Evolutionary conservation across 1,140 invertebrate species (phyloP).

Genomic region (Brachystomella parvula): DNA sequence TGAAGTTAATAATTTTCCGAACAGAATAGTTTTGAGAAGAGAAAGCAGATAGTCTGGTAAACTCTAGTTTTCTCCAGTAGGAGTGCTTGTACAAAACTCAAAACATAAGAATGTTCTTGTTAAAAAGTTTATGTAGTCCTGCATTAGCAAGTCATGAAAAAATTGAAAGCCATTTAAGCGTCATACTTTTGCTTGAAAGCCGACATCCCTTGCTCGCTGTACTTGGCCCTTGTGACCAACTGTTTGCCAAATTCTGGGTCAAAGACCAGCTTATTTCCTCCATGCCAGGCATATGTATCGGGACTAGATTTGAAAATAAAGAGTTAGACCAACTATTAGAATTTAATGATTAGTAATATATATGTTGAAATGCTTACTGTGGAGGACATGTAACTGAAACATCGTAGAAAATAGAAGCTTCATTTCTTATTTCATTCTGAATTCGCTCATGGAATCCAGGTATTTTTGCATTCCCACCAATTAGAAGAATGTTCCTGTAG

Average conservation of each 20-base stretch:
- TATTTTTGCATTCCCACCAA: slow-evolving; percentile 79
- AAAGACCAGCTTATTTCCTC: slow-evolving; percentile 64
- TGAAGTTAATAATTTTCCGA: not conserved
- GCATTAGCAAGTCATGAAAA: not conserved
- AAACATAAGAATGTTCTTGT: not conserved
- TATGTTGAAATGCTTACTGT: not conserved
- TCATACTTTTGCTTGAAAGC: slow-evolving; percentile 46
- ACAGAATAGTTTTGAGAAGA: not conserved
- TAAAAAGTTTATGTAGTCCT: not conserved
- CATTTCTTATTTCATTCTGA: slow-evolving; percentile 60
- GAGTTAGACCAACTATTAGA: not conserved
- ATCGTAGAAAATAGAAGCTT: not conserved
- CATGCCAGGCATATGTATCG: slow-evolving; percentile 75
- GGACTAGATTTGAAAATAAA: slow-evolving; percentile 51
- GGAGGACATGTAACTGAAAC: not conserved
- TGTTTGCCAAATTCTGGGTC: slow-evolving; percentile 63
- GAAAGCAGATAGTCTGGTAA: not conserved
- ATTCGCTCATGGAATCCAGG: slow-evolving; percentile 76
- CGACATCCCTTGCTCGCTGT: slow-evolving; percentile 72
- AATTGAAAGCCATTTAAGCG: not conserved
- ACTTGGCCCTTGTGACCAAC: slow-evolving; percentile 71
- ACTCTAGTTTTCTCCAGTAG: not conserved
- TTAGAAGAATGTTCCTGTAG: slow-evolving; percentile 79
- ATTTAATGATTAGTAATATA: not conserved
- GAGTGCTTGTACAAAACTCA: too few species aligned